Evolutionary conservation across 2,888 invertebrate species (phyloP).

Genomic region (Arge pagana): DNA sequence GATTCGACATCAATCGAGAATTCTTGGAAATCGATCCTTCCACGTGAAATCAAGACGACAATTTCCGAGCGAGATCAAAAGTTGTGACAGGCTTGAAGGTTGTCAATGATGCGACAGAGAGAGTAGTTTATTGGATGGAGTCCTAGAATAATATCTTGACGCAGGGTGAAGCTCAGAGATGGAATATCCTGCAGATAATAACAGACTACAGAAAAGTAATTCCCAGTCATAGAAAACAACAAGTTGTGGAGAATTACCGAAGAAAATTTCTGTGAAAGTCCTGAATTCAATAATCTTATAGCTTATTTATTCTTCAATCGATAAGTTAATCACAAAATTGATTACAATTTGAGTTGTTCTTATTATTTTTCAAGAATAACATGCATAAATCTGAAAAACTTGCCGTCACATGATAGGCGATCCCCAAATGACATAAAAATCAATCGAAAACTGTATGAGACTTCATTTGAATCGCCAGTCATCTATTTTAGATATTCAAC

Average conservation of each 20-base stretch:
- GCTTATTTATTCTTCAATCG: too few species aligned
- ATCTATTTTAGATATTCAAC: too few species aligned
- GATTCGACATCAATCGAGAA: slow-evolving; percentile 20
- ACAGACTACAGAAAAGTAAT: background rate
- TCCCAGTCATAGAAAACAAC: background rate
- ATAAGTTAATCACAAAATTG: too few species aligned
- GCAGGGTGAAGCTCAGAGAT: slow-evolving; percentile 19
- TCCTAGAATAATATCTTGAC: slow-evolving; percentile 21
- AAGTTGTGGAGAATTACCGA: background rate
- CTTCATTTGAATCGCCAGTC: too few species aligned
- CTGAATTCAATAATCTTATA: too few species aligned
- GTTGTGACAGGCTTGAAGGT: slow-evolving; percentile 19
- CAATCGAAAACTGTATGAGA: too few species aligned
- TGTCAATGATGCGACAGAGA: slow-evolving; percentile 22
- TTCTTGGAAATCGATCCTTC: slow-evolving; percentile 24
- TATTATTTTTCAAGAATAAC: too few species aligned
- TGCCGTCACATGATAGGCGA: too few species aligned
- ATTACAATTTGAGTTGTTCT: too few species aligned
- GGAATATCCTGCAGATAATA: slow-evolving; percentile 20
- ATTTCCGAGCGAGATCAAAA: slow-evolving; percentile 13
- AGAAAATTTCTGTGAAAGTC: too few species aligned
- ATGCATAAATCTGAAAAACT: too few species aligned
- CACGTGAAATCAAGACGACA: slow-evolving; percentile 21
- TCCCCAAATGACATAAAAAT: too few species aligned
- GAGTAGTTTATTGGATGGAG: slow-evolving; percentile 15